Evolutionary conservation across 2,113 vertebrate genomes (phyloP).

Genomic region (Dolichallabes microphthalmus): DNA sequence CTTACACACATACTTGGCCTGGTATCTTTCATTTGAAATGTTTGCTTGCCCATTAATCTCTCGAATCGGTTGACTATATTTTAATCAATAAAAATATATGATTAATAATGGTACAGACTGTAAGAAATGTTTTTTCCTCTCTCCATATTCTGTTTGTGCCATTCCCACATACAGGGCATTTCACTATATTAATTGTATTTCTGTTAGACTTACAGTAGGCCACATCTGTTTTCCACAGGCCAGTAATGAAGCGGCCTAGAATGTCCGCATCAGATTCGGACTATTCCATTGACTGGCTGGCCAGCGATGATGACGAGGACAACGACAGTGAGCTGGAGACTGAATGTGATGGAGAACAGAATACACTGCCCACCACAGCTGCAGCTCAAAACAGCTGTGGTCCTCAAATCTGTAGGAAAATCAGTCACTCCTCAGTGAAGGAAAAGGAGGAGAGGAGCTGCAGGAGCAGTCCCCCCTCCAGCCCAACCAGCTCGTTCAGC

Average conservation of each 20-base stretch:
- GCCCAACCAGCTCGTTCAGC: constrained; percentile 52
- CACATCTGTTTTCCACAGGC: constrained; percentile 58
- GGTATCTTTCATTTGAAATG: neutral
- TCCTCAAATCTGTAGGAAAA: constrained; percentile 46
- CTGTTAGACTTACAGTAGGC: neutral
- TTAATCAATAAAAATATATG: neutral
- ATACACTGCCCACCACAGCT: constrained; percentile 37
- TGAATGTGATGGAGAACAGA: constrained; percentile 48
- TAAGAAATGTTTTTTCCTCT: neutral
- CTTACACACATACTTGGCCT: constrained; percentile 16
- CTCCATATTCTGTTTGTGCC: neutral
- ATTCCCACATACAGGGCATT: neutral
- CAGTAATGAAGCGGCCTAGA: constrained; percentile 75
- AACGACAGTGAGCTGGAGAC: constrained; percentile 63
- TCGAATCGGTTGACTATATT: neutral
- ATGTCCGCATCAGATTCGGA: constrained; percentile 80
- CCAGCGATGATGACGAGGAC: constrained; percentile 73
- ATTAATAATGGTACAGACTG: neutral
- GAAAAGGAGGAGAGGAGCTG: constrained; percentile 54
- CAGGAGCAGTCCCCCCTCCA: constrained; percentile 55
- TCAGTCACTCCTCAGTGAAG: constrained; percentile 46
- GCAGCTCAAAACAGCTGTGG: constrained; percentile 30
- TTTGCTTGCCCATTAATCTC: constrained; percentile 20
- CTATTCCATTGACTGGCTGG: constrained; percentile 78
- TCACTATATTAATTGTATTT: neutral